phyloP scores from a whole-genome alignment of 1,140 invertebrate genomes.

The Aplysia californica region DNA sequence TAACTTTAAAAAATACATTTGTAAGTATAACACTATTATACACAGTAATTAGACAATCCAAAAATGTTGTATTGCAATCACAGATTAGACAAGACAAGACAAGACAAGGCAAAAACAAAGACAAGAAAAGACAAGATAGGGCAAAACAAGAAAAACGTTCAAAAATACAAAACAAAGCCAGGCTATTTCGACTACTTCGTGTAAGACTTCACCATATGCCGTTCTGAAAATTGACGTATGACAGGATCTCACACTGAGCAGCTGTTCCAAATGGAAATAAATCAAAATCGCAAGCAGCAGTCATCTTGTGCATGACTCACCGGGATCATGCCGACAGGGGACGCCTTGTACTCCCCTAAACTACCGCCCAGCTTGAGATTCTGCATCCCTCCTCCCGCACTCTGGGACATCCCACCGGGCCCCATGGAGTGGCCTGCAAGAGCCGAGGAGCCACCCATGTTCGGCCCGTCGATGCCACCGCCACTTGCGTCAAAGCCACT shows the following conservation, averaged over 20 bases:
- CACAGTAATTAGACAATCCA: too few relatives aligned
- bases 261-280: too few relatives aligned
- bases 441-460: conserved; percentile 9
- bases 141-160: background rate
- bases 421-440: background rate
- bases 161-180: background rate
- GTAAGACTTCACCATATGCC: too few relatives aligned
- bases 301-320: conserved; percentile 66
- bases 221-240: too few relatives aligned
- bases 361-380: conserved; percentile 21
- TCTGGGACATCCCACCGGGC: conserved; percentile 16
- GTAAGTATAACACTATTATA: too few relatives aligned
- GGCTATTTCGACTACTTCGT: too few relatives aligned
- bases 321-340: conserved; percentile 74
- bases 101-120: background rate
- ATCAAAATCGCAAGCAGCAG: too few relatives aligned
- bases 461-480: background rate
- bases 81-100: too few relatives aligned
- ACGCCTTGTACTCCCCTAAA: conserved; percentile 53
- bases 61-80: too few relatives aligned
- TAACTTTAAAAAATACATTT: too few relatives aligned
- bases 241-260: too few relatives aligned
- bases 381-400: conserved; percentile 1
- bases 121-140: background rate
- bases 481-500: conserved; percentile 44